Percentiles rank a stretch among this genome's conserved stretches.
phyloP scores from a whole-genome alignment of 1,140 invertebrate genomes.

The Danaus plexippus region DNA sequence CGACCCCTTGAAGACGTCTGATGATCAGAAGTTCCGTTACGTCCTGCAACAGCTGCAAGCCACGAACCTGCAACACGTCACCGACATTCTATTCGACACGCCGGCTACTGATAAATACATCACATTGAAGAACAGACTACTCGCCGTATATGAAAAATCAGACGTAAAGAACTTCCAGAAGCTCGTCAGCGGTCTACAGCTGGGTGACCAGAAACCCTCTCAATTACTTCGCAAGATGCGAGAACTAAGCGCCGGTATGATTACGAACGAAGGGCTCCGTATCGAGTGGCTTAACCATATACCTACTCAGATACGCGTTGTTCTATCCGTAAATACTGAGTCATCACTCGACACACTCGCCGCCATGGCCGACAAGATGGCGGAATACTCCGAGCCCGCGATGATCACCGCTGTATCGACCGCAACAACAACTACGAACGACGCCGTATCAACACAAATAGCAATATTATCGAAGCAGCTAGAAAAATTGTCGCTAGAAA shows the following conservation, averaged over 20 bases:
- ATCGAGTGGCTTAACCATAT: slow-evolving; percentile 16
- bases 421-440: slow-evolving; percentile 6
- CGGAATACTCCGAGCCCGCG: slow-evolving; percentile 10
- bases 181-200: slow-evolving; percentile 17
- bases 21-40: slow-evolving; percentile 15
- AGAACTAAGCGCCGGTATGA: slow-evolving; percentile 9
- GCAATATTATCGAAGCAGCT: slow-evolving; percentile 10
- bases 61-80: slow-evolving; percentile 14
- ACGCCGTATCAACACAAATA: slow-evolving; percentile 9
- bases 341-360: slow-evolving; percentile 10
- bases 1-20: slow-evolving; percentile 14
- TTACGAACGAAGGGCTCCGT: slow-evolving; percentile 8
- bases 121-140: slow-evolving; percentile 4
- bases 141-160: slow-evolving; percentile 20
- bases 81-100: slow-evolving; percentile 13
- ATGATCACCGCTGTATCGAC: slow-evolving; percentile 7
- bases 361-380: slow-evolving; percentile 16
- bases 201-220: slow-evolving; percentile 11
- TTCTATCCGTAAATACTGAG: slow-evolving; percentile 14
- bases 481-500: slow-evolving; percentile 12
- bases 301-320: slow-evolving; percentile 12
- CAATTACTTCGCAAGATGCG: slow-evolving; percentile 13
- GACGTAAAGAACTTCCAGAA: slow-evolving; percentile 25
- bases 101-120: slow-evolving; percentile 6
- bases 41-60: slow-evolving; percentile 16